Base-by-base conservation (phyloP, 2,113 vertebrate genomes). In the Meleagris gallopavo region DNA sequence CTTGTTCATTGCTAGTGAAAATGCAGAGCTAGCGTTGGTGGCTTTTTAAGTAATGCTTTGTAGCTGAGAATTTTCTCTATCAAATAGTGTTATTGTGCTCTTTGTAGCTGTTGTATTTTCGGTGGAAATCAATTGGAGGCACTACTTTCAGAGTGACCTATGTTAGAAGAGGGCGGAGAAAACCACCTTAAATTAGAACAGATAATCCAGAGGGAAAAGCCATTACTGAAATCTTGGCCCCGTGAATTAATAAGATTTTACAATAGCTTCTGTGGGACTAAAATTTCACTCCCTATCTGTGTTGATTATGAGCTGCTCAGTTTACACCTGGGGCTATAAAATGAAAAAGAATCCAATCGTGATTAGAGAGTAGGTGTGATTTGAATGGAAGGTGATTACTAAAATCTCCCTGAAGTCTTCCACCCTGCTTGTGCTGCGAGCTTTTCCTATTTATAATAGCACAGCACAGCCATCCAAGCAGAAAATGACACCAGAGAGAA, bases 331-430 rank as follows among this genome's bases (percentile, higher is more conserved):
- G 40, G 82, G 69, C 85, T 90, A 71, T 81, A 81, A 95, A 91
- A 89, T 62, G 57, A 88, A 72, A 83, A 86, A 81, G 57, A 57
- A 94, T 89, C 72, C 91, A 60, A 17, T 89, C 4, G 0, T 74
- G 83, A 88, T 91, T 95, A 86, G 92, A 94, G 69, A 86, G 69
- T 88, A 83, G 72, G 76, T 94, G 61, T 93, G 89, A 93, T 95
- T 93, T 94, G 87, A 96, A 91, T 95, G 79, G 89, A 90, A 95
- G 87, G 69, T 90, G 94, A 93, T 95, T 94, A 91, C 82, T 76
- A 77, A 93, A 88, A 83, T 83, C 64, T 95, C 80, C 78, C 85
- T 77, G 15, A 89, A 92, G 87, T 90, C 87, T 91, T 93, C 79
- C 41, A 52, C 38, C 18, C 79, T 91, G 65, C 88, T 88, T 83